Evolutionary conservation across 2,888 invertebrate species (phyloP).

Genomic region (Morpho helenor): DNA sequence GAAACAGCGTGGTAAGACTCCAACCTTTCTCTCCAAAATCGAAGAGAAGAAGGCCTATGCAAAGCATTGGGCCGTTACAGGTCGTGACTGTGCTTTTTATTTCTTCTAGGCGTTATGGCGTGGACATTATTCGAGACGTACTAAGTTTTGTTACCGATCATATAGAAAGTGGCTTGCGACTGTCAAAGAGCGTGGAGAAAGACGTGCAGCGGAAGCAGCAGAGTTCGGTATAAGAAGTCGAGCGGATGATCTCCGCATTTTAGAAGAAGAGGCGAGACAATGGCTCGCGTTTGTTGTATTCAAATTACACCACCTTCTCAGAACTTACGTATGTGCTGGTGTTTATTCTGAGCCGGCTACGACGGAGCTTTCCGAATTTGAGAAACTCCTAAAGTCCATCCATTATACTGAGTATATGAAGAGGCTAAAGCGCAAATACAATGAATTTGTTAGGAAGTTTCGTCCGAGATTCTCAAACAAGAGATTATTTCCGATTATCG

Average conservation of each 20-base stretch:
- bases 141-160: constrained; percentile 59
- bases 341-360: constrained; percentile 58
- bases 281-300: constrained; percentile 71
- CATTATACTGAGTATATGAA: constrained; percentile 67
- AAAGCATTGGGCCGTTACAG: too few species aligned
- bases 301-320: constrained; percentile 64
- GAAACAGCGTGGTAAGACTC: too few species aligned
- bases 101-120: constrained; percentile 57
- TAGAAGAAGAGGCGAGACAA: constrained; percentile 66
- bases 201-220: constrained; percentile 59
- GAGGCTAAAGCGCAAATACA: constrained; percentile 59
- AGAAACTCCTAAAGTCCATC: constrained; percentile 63
- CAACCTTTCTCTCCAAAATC: too few species aligned
- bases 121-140: constrained; percentile 60
- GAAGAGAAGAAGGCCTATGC: too few species aligned
- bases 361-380: constrained; percentile 59
- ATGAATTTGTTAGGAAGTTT: constrained; percentile 65
- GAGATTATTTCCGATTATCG: constrained; percentile 66
- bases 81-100: not conserved
- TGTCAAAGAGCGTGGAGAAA: constrained; percentile 59
- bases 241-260: constrained; percentile 58
- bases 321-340: constrained; percentile 59
- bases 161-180: constrained; percentile 62
- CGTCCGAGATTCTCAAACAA: constrained; percentile 65
- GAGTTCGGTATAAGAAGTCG: constrained; percentile 62